Base-by-base conservation (phyloP, 2,888 invertebrate genomes). In the Melanophora roralis region DNA sequence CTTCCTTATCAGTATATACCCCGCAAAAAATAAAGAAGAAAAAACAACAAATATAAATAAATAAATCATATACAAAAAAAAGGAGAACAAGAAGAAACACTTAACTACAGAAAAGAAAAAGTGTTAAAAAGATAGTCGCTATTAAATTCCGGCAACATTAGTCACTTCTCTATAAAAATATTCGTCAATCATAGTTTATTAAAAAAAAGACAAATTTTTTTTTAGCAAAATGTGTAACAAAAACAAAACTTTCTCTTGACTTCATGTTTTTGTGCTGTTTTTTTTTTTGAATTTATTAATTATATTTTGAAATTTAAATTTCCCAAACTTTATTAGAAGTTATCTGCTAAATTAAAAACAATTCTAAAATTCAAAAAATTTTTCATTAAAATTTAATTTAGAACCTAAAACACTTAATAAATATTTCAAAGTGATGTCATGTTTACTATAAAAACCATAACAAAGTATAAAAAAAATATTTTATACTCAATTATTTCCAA, bases 1-100 rank as follows among this genome's bases (percentile, higher is more conserved):
- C 1, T 49, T 76, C 8, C 71, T 78, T 78, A 78, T 78, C 77
- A 67, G 38, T n/a, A 47, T 32, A 51, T 65, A 64, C 47, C 64
- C 59, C 65, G 77, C 65, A 45, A 65, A 40, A 19, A 27, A 27
- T 27, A 5, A 5, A 14, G 9, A 59, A 27, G 43, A 14, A 68
- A 45, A 12, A 49, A 0, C 14, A 38, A 49, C 14, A 76, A 40
- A n/a, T 11, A 23, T 6, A 32, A 19, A 7, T 36, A 21, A 19
- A 57, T n/a, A 34, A 2, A 40, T 11, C 11, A 36, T 16, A 55
- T n/a, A 51, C n/a, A 11, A 53, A 16, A 60, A 9, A 40, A 43
- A 36, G 19, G 1, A 51, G 34, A 43, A 27, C 9, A 40, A 69
- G 45, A 64, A 47, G 36, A 16, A 72, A 43, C 23, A 45, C 21